Evolutionary conservation across 2,888 invertebrate species (phyloP).

Genomic region (Nemapogon koenigi): DNA sequence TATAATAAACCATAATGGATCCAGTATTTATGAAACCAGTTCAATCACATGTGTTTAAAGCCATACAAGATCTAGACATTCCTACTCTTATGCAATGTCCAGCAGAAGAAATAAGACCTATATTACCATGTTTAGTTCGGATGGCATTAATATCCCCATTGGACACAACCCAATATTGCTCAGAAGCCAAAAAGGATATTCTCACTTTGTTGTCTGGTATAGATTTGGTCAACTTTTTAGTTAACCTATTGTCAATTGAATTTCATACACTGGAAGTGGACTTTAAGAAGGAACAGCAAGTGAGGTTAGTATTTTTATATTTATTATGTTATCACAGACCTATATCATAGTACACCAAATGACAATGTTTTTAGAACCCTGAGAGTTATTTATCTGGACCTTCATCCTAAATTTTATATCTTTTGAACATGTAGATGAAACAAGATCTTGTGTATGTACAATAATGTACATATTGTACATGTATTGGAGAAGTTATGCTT

Average conservation of each 20-base stretch:
- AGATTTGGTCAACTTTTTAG: slow-evolving; percentile 93
- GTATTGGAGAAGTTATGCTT: no score
- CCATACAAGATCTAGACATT: slow-evolving; percentile 85
- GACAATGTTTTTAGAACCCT: no score
- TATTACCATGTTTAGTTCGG: slow-evolving; percentile 90
- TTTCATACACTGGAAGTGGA: slow-evolving; percentile 92
- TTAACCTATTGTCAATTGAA: slow-evolving; percentile 91
- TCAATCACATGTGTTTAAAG: slow-evolving; percentile 74
- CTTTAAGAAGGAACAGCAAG: slow-evolving; percentile 89
- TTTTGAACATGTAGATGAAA: no score
- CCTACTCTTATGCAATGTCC: slow-evolving; percentile 74
- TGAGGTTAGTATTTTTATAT: slow-evolving; percentile 65
- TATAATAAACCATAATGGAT: slow-evolving; percentile 27
- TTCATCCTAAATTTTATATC: no score
- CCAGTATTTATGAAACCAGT: slow-evolving; percentile 60
- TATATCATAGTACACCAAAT: no score
- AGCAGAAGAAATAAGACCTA: slow-evolving; percentile 83
- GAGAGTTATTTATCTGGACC: no score
- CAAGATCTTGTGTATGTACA: no score
- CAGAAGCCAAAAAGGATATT: slow-evolving; percentile 84
- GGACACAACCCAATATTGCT: slow-evolving; percentile 84
- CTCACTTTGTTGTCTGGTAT: slow-evolving; percentile 89
- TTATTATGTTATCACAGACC: no score
- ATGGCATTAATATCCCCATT: slow-evolving; percentile 89
- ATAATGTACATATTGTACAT: no score